Conservation (phyloP, 2,113 vertebrate species). For the Emydura subglobosa region DNA sequence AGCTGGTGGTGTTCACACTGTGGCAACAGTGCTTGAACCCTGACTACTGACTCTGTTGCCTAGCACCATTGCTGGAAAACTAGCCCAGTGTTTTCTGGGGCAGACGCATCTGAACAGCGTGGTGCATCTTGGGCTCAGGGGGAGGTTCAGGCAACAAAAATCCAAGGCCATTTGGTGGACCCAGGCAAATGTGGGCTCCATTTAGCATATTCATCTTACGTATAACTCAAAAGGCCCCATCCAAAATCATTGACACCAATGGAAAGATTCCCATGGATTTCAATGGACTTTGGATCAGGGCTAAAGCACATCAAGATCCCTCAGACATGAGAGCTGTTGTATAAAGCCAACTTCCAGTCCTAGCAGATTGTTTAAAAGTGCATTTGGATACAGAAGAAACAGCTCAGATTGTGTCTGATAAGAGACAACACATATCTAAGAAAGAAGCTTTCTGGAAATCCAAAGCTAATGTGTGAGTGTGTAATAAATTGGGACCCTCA, state of each 20-base stretch:
- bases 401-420: background rate
- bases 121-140: background rate
- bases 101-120: background rate
- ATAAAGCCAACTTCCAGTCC: background rate
- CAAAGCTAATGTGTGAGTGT: background rate
- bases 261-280: background rate
- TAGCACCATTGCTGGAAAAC: background rate
- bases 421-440: background rate
- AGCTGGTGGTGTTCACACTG: background rate
- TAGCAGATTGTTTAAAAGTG: background rate
- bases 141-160: background rate
- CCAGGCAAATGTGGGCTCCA: background rate
- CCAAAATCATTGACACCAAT: background rate
- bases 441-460: background rate
- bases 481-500: background rate
- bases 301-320: background rate
- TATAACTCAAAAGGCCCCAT: background rate
- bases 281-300: background rate
- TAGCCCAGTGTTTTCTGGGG: background rate
- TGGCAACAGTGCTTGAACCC: background rate
- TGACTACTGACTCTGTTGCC: background rate
- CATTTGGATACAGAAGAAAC: background rate
- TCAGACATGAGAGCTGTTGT: background rate
- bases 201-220: background rate
- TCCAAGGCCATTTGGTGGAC: background rate